Evolutionary conservation across 1,140 invertebrate species (phyloP), one percentile per base, ranked within the genome.

Genomic region (Musca domestica): DNA sequence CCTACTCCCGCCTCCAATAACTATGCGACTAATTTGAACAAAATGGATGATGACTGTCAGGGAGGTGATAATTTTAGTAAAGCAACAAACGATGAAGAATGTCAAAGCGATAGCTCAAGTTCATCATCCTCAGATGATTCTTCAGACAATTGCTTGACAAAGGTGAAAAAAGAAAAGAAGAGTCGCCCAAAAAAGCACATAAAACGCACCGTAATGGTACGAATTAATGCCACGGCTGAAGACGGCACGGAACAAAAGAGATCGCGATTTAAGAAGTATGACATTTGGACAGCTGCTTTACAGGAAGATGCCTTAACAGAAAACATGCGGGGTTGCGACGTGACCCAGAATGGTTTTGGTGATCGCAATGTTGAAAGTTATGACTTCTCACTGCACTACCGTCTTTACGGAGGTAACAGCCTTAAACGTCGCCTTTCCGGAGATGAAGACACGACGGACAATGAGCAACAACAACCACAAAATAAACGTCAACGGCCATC

Each of bases 281-380:
- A 88, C 72, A 84, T 88, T 67, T 89, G 88, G 88, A 85, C 86
- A 67, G 84, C 82, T 1, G 84, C 86, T 41, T 74, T 87, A 3
- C 86, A 88, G 74, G 88, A 89, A 72, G 87, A 89, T 69, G 83
- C 86, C 0, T 74, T 88, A 15, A 85, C 86, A 2, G 86, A 88
- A 76, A 85, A 87, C 68, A 83, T 89, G 73, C 83, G 85, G 6
- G 85, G 84, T 2, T 79, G 77, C 58, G 77, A 79, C 41, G 87
- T 88, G 14, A 87, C 84, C 2, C 83, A 82, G 52, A 86, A 80
- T 69, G 78, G 83, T 72, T 82, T 84, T 52, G 85, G 83, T 14
- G 80, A 81, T 69, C 81, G 88, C 20, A 85, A 82, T 74, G 86
- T 88, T 1, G 88, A 89, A 71, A 86, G 83, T 77, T 89, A 89